These are phyloP conservation scores for Microcaecilia unicolor DNA, from an alignment of 2,797 vertebrate genomes.

Conservation along the genomic window DNA sequence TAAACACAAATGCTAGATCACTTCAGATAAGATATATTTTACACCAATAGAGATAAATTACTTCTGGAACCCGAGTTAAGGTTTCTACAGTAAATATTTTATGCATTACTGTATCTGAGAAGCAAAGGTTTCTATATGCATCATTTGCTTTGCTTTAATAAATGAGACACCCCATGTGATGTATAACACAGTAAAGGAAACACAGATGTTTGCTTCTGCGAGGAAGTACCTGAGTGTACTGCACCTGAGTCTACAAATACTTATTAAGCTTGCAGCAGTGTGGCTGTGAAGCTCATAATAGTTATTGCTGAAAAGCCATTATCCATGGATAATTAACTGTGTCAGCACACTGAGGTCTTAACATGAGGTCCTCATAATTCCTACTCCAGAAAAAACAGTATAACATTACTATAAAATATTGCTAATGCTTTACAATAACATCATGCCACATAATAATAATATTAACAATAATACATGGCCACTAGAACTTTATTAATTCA, in stretches of 20 bases:
- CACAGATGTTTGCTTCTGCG: constrained; percentile 59
- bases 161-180: constrained; percentile 53
- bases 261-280: constrained; percentile 42
- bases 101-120: constrained; percentile 13
- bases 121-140: constrained; percentile 46
- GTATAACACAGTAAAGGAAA: constrained; percentile 49
- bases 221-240: constrained; percentile 20
- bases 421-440: constrained; percentile 38
- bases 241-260: constrained; percentile 49
- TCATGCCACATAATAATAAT: no score
- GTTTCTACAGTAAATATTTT: constrained; percentile 35
- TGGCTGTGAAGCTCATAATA: constrained; percentile 22
- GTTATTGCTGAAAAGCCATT: constrained; percentile 43
- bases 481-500: constrained; percentile 30
- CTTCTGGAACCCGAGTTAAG: constrained; percentile 29
- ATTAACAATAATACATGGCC: no score
- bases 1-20: constrained; percentile 5
- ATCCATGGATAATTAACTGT: constrained; percentile 58
- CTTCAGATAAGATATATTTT: constrained; percentile 23
- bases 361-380: constrained; percentile 47
- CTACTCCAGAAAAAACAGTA: constrained; percentile 38
- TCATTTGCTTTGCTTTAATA: constrained; percentile 51
- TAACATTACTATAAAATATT: constrained; percentile 39
- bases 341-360: constrained; percentile 54
- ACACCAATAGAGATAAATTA: constrained; percentile 42